These are phyloP conservation scores for Thinocorus orbignyianus DNA, from an alignment of 2,113 vertebrate genomes.

Conservation along the genomic window DNA sequence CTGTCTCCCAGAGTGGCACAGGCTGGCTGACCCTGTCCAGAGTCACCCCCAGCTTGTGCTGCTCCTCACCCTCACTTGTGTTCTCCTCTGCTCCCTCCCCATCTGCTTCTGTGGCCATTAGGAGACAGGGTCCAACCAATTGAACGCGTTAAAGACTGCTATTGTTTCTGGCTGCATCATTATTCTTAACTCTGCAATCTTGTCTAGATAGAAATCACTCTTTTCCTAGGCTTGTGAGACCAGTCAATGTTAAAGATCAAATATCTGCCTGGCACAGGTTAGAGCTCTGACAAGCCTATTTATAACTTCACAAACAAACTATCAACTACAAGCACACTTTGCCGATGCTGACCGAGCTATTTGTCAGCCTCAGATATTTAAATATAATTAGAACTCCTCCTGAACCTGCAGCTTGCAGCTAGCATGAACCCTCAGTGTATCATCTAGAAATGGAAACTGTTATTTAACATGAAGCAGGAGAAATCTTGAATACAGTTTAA, in stretches of 20 bases:
- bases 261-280: background rate
- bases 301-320: slow-evolving; percentile 9
- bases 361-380: slow-evolving; percentile 42
- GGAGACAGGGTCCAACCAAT: background rate
- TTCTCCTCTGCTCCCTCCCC: background rate
- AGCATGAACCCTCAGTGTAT: background rate
- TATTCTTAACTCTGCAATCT: background rate
- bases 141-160: background rate
- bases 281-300: background rate
- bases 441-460: background rate
- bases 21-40: background rate
- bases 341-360: slow-evolving; percentile 15
- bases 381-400: slow-evolving; percentile 43
- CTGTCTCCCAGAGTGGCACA: accelerated
- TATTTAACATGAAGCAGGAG: background rate
- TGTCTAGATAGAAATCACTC: background rate
- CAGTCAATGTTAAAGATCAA: slow-evolving; percentile 7
- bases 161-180: background rate
- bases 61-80: accelerated
- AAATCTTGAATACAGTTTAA: background rate
- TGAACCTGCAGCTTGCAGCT: background rate
- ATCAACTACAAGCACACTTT: background rate
- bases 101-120: accelerated
- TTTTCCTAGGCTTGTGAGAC: background rate
- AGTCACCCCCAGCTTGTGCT: accelerated